Base-by-base conservation (phyloP, 2,888 invertebrate genomes). In the Ischnus inquisitorius region DNA sequence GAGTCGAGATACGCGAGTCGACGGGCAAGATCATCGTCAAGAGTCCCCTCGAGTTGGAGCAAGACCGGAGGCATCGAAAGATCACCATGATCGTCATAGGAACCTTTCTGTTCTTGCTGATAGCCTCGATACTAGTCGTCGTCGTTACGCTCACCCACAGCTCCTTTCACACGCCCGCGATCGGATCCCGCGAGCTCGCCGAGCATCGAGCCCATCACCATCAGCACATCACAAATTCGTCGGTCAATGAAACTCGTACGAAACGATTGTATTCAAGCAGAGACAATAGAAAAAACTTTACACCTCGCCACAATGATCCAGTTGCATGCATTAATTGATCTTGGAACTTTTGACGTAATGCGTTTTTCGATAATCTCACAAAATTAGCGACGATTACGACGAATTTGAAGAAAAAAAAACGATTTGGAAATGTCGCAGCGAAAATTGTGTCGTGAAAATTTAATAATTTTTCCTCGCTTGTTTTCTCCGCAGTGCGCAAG, bases 121-220 rank as follows among this genome's bases (percentile, higher is more conserved):
- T 96, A 90, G 96, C 97, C 82, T 96, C 97, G 90, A 95, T 97
- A 86, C 95, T 97, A 90, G 96, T 96, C 90, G 97, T 97, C 92
- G 95, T 97, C 91, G 95, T 97, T 90, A 97, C 97, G 78, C 95
- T 97, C 92, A 97, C 96, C 65, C 96, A 96, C 94, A 95, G 96
- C 94, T 95, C 96, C 89, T 95, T 96, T 90, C 94, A 95, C 83
- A 95, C 94, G 90, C 95, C 95, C 84, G 95, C 95, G 93, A 95
- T 95, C 92, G 95, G 96, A 93, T 95, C 95, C 90, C 89, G 86
- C 82, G 92, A 92, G 81, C 90, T 91, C 60, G 88, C 90, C 57
- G 88, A 90, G 48, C 92, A 90, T 88, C 92, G 92, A 41, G 90
- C 90, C 39, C 86, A 89, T 88, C 83, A 90, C 90, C 92, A 92